A percentile compares a stretch with the other conserved stretches of the same genome.
Evolutionary conservation across 2,113 vertebrate species (phyloP).

Genomic region (Puffinus mauretanicus): DNA sequence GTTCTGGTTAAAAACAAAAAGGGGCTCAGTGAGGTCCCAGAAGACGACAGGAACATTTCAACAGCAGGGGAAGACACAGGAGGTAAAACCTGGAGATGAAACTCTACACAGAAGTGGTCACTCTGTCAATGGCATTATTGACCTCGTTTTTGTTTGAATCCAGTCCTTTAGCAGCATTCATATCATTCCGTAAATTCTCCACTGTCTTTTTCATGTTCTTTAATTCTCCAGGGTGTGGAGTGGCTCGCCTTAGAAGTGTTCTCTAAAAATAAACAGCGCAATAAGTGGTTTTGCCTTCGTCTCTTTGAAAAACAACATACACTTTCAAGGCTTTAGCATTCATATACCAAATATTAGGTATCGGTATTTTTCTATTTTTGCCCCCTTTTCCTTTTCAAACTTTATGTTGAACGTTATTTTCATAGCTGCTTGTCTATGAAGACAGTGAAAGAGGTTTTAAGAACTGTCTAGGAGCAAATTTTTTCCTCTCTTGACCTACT

Average conservation of each 20-base stretch:
- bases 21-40: conserved; percentile 66
- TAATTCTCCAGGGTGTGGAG: conserved; percentile 95
- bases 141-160: conserved; percentile 99
- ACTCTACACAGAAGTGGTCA: conserved; percentile 96
- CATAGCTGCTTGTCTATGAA: background rate
- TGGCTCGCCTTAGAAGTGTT: conserved; percentile 90
- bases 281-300: conserved; percentile 47
- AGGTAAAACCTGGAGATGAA: conserved; percentile 81
- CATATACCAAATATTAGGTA: background rate
- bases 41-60: conserved; percentile 61
- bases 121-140: conserved; percentile 92
- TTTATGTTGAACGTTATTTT: background rate
- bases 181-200: conserved; percentile 93
- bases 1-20: conserved; percentile 58
- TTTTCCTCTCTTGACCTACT: background rate
- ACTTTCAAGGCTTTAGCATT: conserved; percentile 26
- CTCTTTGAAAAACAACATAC: background rate
- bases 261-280: conserved; percentile 75
- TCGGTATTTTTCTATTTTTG: accelerated
- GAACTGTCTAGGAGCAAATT: background rate
- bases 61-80: conserved; percentile 83
- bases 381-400: background rate
- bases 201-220: conserved; percentile 95
- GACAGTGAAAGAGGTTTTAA: background rate
- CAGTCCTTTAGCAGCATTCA: conserved; percentile 96